Percentiles rank a stretch among this genome's conserved stretches.
Conservation (phyloP, 1,140 invertebrate genomes). For the Tribolium madens region DNA sequence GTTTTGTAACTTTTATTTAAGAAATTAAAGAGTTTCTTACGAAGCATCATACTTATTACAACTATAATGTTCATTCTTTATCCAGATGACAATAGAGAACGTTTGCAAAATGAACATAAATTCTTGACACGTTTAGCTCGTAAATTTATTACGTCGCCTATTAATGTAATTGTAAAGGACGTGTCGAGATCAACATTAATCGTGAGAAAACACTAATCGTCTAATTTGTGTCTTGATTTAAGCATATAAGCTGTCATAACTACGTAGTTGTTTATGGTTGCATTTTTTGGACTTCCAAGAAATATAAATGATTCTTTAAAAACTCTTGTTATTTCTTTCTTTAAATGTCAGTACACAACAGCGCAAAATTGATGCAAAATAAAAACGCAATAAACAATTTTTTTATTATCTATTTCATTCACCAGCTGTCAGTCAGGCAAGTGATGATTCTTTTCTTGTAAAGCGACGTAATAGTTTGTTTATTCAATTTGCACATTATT, state of each 20-base stretch:
- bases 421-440: neutral
- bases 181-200: constrained; percentile 23
- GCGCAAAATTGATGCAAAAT: neutral
- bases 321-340: too few species aligned
- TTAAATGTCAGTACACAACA: too few species aligned
- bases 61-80: neutral
- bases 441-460: neutral
- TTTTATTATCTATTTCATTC: neutral
- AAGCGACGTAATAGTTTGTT: neutral
- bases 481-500: neutral
- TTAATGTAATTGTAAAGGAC: constrained; percentile 42
- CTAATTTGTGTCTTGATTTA: constrained; percentile 42
- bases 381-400: neutral
- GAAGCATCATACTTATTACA: neutral
- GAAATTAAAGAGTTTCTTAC: too few species aligned
- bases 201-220: constrained; percentile 45
- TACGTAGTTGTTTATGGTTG: constrained; percentile 30
- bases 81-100: neutral
- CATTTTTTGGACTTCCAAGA: neutral
- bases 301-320: neutral
- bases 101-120: constrained; percentile 6
- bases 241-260: constrained; percentile 17
- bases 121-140: constrained; percentile 24
- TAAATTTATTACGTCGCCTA: constrained; percentile 34
- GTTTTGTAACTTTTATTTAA: too few species aligned